These are phyloP conservation scores for Ardeotis arabs DNA, from an alignment of 2,113 vertebrate species.

Conservation along the genomic window DNA sequence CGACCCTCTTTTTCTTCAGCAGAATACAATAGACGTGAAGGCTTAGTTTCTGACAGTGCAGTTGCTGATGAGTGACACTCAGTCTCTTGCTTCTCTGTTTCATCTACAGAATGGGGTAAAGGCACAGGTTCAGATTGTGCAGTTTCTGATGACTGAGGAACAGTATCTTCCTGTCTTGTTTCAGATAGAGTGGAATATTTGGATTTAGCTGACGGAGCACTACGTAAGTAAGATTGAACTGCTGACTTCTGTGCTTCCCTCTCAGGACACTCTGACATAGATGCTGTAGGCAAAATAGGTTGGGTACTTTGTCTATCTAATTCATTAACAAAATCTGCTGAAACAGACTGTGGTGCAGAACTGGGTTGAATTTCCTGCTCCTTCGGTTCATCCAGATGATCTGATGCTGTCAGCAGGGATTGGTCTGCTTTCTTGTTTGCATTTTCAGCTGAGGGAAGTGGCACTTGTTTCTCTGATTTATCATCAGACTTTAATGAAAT, in stretches of 20 bases:
- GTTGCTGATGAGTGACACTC: not conserved
- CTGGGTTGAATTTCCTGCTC: not conserved
- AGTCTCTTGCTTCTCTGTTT: not conserved
- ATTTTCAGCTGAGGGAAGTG: not conserved
- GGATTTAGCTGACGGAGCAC: not conserved
- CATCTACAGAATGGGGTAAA: not conserved
- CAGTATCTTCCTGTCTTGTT: not conserved
- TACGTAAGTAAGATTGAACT: not conserved
- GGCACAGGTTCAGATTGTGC: not conserved
- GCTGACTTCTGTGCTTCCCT: not conserved
- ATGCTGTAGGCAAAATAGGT: not conserved
- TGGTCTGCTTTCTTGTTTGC: not conserved
- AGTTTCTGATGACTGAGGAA: not conserved
- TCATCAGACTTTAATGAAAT: not conserved
- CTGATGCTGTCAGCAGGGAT: not conserved
- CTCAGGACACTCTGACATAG: not conserved
- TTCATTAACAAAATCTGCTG: not conserved
- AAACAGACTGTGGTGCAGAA: not conserved
- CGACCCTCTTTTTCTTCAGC: not conserved
- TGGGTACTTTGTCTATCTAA: not conserved
- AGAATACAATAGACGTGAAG: not conserved
- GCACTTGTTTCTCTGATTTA: not conserved
- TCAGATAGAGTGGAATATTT: not conserved
- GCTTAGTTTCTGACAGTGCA: not conserved
- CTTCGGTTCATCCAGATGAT: not conserved